Evolutionary conservation across 2,113 vertebrate genomes (phyloP).

Genomic region (Etheostoma spectabile): DNA sequence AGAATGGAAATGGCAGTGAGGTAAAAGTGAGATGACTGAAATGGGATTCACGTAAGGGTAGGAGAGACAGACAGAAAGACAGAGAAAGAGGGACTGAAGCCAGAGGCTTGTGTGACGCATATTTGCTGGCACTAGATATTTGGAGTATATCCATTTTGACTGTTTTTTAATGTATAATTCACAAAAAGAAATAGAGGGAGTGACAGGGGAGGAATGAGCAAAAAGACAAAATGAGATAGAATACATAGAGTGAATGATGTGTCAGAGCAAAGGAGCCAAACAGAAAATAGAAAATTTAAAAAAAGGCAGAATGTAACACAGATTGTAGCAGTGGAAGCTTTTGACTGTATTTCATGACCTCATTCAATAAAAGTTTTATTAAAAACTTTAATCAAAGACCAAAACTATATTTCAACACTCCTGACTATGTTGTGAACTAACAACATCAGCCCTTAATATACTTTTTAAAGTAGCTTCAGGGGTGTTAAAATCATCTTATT

Average conservation of each 20-base stretch:
- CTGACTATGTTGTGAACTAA: not conserved
- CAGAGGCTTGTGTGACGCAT: slow-evolving; percentile 71
- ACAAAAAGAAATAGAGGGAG: slow-evolving; percentile 52
- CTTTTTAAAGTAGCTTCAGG: not conserved
- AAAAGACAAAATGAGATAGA: slow-evolving; percentile 48
- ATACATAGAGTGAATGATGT: slow-evolving; percentile 49
- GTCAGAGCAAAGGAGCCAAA: slow-evolving; percentile 46
- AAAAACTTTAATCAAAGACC: slow-evolving; percentile 14
- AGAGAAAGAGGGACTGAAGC: slow-evolving; percentile 37
- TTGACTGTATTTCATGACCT: slow-evolving; percentile 14
- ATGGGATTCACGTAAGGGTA: slow-evolving; percentile 45
- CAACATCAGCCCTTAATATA: not conserved
- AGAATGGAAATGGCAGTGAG: slow-evolving; percentile 41
- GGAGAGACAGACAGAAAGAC: slow-evolving; percentile 52
- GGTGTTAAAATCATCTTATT: not conserved
- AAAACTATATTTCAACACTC: slow-evolving; percentile 16
- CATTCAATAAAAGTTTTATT: slow-evolving; percentile 22
- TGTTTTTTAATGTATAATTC: slow-evolving; percentile 80
- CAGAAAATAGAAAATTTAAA: slow-evolving; percentile 47
- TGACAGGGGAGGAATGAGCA: slow-evolving; percentile 38
- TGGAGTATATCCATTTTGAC: slow-evolving; percentile 65
- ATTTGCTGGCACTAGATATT: slow-evolving; percentile 62
- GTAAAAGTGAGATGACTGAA: slow-evolving; percentile 50
- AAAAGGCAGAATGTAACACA: slow-evolving; percentile 30
- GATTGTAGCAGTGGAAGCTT: slow-evolving; percentile 10